These are phyloP conservation scores for Syndactyla subalaris DNA, from an alignment of 2,797 vertebrate species.

Conservation along the genomic window DNA sequence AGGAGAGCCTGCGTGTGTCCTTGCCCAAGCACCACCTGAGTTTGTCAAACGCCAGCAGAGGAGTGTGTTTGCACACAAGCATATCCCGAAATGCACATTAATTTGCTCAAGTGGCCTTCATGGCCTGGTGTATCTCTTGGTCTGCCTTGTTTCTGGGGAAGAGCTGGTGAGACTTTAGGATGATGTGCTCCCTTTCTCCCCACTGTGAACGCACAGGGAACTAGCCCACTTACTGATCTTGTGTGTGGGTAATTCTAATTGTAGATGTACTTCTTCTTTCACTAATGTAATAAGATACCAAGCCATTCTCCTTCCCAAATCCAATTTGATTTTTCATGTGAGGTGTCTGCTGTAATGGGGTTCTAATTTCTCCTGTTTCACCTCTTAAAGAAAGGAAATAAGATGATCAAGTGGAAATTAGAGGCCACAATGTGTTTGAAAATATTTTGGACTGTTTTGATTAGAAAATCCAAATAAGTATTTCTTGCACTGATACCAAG, in stretches of 20 bases:
- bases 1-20: background rate
- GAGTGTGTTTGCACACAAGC: background rate
- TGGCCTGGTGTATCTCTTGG: background rate
- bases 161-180: background rate
- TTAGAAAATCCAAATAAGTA: background rate
- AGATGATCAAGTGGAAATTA: background rate
- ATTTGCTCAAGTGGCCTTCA: background rate
- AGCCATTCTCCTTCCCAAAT: background rate
- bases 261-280: background rate
- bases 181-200: background rate
- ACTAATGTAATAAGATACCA: background rate
- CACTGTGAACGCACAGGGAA: background rate
- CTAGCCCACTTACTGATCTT: background rate
- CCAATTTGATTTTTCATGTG: background rate
- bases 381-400: background rate
- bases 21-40: background rate
- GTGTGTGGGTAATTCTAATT: background rate
- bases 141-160: background rate
- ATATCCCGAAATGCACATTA: rapidly evolving
- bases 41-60: background rate
- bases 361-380: background rate
- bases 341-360: background rate
- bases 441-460: background rate
- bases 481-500: background rate
- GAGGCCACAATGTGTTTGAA: background rate